A percentile compares a stretch with the other conserved stretches of the same genome.
Evolutionary conservation across 1,140 invertebrate species (phyloP).

Genomic region (Hyles vespertilio): DNA sequence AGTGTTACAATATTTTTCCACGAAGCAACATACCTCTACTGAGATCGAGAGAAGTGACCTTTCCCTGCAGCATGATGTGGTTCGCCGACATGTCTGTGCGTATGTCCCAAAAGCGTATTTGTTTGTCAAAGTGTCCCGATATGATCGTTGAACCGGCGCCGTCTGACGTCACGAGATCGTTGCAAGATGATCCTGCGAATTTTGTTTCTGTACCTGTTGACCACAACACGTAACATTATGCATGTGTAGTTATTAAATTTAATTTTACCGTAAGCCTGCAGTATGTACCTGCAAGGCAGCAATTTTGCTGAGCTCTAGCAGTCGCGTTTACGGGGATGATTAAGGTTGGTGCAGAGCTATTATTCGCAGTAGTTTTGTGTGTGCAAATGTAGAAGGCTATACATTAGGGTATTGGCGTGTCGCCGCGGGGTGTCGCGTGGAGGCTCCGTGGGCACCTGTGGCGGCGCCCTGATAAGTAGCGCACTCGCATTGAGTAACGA

Average conservation of each 20-base stretch:
- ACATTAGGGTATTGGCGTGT: background rate
- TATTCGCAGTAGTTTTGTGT: no score
- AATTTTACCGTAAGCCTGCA: no score
- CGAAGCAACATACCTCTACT: conserved; percentile 84
- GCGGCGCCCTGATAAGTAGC: background rate
- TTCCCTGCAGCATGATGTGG: conserved; percentile 92
- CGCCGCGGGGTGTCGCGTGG: background rate
- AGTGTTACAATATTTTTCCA: no score
- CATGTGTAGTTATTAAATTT: background rate
- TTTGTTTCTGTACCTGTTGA: conserved; percentile 92
- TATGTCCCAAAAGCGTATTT: conserved; percentile 97
- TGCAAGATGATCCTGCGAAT: conserved; percentile 97
- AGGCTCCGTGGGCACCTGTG: background rate
- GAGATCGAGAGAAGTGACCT: conserved; percentile 96
- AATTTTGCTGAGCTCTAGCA: no score
- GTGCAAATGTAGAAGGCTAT: background rate
- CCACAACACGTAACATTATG: background rate
- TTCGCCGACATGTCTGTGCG: conserved; percentile 87
- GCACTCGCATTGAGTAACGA: conserved; percentile 5
- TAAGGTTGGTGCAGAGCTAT: no score
- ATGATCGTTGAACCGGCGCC: conserved; percentile 94
- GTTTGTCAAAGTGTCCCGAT: conserved; percentile 98
- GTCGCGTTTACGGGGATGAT: no score
- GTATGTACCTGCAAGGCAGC: no score
- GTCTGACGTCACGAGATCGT: conserved; percentile 94